phyloP scores from a whole-genome alignment of 2,113 vertebrate genomes.

The Chitala chitala region DNA sequence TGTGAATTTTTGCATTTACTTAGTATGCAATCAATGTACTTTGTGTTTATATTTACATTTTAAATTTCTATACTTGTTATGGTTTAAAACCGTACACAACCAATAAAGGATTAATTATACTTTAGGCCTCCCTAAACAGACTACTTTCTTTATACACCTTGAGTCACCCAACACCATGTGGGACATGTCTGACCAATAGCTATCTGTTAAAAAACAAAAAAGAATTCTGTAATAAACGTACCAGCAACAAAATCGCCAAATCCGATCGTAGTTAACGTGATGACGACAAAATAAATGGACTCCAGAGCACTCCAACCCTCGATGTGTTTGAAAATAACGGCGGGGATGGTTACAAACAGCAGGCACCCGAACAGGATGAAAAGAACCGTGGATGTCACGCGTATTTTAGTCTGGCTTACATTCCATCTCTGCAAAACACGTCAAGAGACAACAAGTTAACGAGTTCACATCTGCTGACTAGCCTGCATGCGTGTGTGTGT shows the following conservation, averaged over 20 bases:
- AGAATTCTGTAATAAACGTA: constrained; percentile 41
- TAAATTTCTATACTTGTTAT: no score
- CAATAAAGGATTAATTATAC: no score
- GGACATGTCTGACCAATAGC: neutral
- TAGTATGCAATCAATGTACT: no score
- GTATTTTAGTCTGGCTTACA: constrained; percentile 97
- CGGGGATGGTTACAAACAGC: constrained; percentile 91
- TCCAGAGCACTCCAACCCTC: constrained; percentile 95
- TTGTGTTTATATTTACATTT: no score
- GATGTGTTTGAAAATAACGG: constrained; percentile 93
- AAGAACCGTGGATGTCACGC: constrained; percentile 93
- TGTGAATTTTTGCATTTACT: no score
- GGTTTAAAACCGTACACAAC: no score
- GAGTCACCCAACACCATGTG: no score
- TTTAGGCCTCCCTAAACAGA: no score
- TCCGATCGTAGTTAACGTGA: constrained; percentile 95
- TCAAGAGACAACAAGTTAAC: neutral
- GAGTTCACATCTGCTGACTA: no score
- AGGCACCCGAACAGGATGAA: constrained; percentile 95
- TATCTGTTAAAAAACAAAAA: neutral
- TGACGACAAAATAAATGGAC: constrained; percentile 96
- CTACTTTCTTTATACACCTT: no score
- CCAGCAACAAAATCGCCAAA: constrained; percentile 97
- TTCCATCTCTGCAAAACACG: constrained; percentile 80
- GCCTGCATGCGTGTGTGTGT: neutral